Conservation (phyloP, 2,888 invertebrate species). For the Agonum fuliginosum region DNA sequence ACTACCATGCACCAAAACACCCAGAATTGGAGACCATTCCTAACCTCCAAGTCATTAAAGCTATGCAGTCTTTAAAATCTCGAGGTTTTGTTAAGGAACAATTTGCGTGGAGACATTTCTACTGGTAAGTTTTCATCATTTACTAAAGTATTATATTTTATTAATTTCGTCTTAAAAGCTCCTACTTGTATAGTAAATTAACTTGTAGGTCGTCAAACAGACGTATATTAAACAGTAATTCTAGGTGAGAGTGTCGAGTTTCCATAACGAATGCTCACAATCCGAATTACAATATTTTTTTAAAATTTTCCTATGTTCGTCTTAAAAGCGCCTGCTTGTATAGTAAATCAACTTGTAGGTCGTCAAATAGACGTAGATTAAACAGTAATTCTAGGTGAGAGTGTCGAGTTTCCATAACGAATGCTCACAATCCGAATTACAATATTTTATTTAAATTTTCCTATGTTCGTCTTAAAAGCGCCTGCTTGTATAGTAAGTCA, state of each 20-base stretch:
- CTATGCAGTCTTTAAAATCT: constrained; percentile 96
- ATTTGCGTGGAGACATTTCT: constrained; percentile 99
- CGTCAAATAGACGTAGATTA: constrained; percentile 31
- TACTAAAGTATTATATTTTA: constrained; percentile 33
- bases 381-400: constrained; percentile 32
- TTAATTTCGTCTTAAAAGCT: constrained; percentile 40
- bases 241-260: constrained; percentile 33
- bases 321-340: constrained; percentile 44
- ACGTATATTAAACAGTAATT: constrained; percentile 42
- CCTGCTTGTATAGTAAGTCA: constrained; percentile 24
- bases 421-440: constrained; percentile 10
- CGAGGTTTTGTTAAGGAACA: constrained; percentile 99
- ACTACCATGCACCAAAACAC: constrained; percentile 98
- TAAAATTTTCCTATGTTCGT: constrained; percentile 18
- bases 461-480: constrained; percentile 46
- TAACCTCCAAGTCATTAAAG: constrained; percentile 99
- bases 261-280: not conserved
- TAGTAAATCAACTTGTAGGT: constrained; percentile 20
- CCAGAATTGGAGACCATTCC: constrained; percentile 96
- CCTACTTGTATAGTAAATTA: constrained; percentile 36
- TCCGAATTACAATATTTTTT: constrained; percentile 14
- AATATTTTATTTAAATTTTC: constrained; percentile 12
- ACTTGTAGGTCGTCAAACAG: constrained; percentile 43
- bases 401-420: not conserved
- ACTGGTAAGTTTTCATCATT: constrained; percentile 82